Conservation (phyloP, 2,797 vertebrate species). For the Adelosebastes latens region DNA sequence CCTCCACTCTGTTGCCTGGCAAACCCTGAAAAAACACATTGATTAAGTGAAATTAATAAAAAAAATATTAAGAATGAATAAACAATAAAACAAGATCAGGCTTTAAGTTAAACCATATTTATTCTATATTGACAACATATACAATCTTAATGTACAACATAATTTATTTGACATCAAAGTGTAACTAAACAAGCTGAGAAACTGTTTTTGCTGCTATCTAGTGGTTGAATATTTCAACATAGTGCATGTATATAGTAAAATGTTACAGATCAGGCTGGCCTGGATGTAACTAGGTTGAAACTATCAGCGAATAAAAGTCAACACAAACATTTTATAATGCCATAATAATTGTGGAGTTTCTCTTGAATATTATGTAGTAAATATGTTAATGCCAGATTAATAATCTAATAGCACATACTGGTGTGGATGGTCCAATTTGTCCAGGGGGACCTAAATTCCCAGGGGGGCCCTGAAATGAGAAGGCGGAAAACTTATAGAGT, state of each 20-base stretch:
- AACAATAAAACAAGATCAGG: not conserved
- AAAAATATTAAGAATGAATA: not conserved
- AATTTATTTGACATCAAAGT: not conserved
- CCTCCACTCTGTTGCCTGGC: conserved; percentile 69
- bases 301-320: not conserved
- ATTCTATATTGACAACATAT: not conserved
- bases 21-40: conserved; percentile 67
- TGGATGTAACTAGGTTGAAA: not conserved
- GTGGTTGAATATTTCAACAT: not conserved
- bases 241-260: too few species aligned
- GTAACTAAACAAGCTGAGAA: not conserved
- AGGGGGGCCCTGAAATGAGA: conserved; percentile 73
- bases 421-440: conserved; percentile 60
- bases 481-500: not conserved
- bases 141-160: not conserved
- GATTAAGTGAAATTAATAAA: not conserved
- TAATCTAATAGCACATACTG: conserved; percentile 59
- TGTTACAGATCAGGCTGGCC: not conserved
- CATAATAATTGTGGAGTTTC: not conserved
- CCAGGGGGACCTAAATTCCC: conserved; percentile 73
- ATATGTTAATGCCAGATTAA: not conserved
- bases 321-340: not conserved
- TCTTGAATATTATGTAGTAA: not conserved
- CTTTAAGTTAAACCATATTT: not conserved
- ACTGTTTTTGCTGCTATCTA: not conserved